Percentiles rank a stretch among this genome's conserved stretches.
These are phyloP conservation scores for Argyrosomus regius DNA, from an alignment of 2,797 vertebrate genomes.

Conservation along the genomic window DNA sequence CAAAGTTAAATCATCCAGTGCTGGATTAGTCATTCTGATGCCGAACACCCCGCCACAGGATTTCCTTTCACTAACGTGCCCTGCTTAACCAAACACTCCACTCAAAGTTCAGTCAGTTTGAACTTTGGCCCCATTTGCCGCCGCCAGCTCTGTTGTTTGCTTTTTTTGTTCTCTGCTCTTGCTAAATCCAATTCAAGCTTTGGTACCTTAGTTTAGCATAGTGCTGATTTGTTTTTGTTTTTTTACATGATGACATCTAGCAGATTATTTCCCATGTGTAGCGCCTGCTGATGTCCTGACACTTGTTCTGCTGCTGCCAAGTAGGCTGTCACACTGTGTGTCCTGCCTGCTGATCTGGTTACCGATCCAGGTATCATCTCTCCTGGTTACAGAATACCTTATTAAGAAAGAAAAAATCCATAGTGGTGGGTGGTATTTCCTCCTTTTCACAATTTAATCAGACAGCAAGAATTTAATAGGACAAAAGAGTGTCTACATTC, in stretches of 20 bases:
- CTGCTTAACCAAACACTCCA: conserved; percentile 14
- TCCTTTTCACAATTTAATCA: neutral
- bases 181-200: neutral
- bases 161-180: neutral
- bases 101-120: conserved; percentile 39
- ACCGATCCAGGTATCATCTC: conserved; percentile 30
- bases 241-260: neutral
- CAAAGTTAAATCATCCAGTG: neutral
- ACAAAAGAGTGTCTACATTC: neutral
- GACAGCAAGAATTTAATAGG: neutral
- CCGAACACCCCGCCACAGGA: conserved; percentile 18
- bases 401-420: conserved; percentile 15
- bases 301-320: conserved; percentile 23
- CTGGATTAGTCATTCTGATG: conserved; percentile 43
- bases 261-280: neutral
- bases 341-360: conserved; percentile 40
- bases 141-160: neutral
- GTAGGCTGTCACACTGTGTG: conserved; percentile 3
- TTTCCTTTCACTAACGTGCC: conserved; percentile 30
- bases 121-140: conserved; percentile 25
- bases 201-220: no score
- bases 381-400: conserved; percentile 18
- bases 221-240: neutral
- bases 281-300: conserved; percentile 7
- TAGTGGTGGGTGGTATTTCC: neutral